Evolutionary conservation across 1,140 invertebrate genomes (phyloP), one percentile per base, ranked within the genome.

Genomic region (Zaprionus kolodkinae): DNA sequence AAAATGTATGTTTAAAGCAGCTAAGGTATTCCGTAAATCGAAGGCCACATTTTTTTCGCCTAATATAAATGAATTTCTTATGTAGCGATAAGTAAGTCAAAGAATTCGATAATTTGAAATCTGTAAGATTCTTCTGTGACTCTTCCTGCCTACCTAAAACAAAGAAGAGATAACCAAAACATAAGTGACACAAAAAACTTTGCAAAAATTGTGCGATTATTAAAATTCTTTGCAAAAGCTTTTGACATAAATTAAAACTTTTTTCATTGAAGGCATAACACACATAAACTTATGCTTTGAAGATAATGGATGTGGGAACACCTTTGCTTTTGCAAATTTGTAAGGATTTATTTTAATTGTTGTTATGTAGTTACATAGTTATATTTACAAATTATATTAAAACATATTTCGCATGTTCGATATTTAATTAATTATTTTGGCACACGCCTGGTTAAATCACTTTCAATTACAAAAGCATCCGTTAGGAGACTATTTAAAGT

Each of bases 231-330:
- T 72, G 75, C 68, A 84, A 89, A 83, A 91, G 89, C 89, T 91
- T 91, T 91, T 91, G 89, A 89, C 89, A 91, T 91, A 91, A 91
- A 91, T 91, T 91, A 91, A 91, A 91, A 91, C 80, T 88, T 88
- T 78, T 84, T 89, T 72, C 64, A 79, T 66, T 57, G 76, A 60
- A 48, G 36, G 59, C 52, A 69, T 50, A 25, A 27, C 33, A 72
- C 40, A 55, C 30, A 30, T 48, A 48, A 17, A 36, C 48, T 25
- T 56, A 62, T 30, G 56, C 12, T 17, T 45, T 35, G 17, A 30
- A 54, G 38, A 43, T 36, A 69, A 35, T 21, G 15, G 45, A 50
- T 45, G 35, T n/a, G 25, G 57, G 30, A 15, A 21, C 1, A 17
- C 15, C 21, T 7, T 43, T 43, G 3, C 7, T 15, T 6, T 6